Percentiles rank a stretch among this genome's conserved stretches.
These are phyloP conservation scores for Andinoacara biseriatus DNA, from an alignment of 2,113 vertebrate species.

Conservation along the genomic window DNA sequence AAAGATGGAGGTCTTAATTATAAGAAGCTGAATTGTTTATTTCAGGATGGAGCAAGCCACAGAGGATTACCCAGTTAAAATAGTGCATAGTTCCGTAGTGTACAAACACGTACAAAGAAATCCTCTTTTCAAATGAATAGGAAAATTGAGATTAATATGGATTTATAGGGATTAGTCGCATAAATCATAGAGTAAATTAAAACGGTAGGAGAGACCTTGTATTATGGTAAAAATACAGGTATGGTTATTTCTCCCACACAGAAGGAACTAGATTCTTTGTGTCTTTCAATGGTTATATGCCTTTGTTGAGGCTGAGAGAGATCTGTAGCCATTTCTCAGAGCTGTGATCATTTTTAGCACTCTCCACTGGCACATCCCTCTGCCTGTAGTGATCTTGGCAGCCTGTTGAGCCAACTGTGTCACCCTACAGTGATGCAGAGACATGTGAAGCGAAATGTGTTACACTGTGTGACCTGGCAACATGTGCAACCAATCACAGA, in stretches of 20 bases:
- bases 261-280: not conserved
- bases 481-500: conserved; percentile 30
- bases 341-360: conserved; percentile 12
- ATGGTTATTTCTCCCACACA: not conserved
- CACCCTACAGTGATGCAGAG: conserved; percentile 58
- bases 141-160: not conserved
- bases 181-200: not conserved
- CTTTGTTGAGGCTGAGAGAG: not conserved
- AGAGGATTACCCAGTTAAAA: not conserved
- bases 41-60: not conserved
- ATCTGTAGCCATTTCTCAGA: not conserved
- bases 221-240: not conserved
- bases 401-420: conserved; percentile 48
- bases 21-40: not conserved
- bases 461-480: conserved; percentile 50
- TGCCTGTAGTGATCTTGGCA: conserved; percentile 60
- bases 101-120: not conserved
- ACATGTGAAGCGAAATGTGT: conserved; percentile 33
- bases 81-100: not conserved
- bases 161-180: no score
- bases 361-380: conserved; percentile 21
- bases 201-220: not conserved
- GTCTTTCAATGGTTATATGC: not conserved
- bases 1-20: not conserved
- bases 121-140: not conserved